Conservation (phyloP, 2,113 vertebrate species). For the Anhinga anhinga region DNA sequence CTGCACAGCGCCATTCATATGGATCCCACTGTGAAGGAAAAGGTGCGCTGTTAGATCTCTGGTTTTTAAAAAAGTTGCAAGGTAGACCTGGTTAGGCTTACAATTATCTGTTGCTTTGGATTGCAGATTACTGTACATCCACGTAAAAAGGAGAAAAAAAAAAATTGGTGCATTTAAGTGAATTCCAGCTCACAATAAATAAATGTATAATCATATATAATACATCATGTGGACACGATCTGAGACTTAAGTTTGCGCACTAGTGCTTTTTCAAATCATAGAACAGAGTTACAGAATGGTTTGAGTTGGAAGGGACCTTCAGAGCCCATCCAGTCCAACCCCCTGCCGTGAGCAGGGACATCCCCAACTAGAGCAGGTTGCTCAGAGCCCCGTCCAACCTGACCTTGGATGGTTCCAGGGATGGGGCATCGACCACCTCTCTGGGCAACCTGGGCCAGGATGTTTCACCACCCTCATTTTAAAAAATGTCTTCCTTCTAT, state of each 20-base stretch:
- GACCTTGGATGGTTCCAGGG: fast-evolving
- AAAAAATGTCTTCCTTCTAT: not conserved
- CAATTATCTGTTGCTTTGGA: not conserved
- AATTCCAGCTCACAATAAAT: not conserved
- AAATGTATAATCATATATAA: not conserved
- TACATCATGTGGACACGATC: not conserved
- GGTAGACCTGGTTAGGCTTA: not conserved
- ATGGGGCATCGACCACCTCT: not conserved
- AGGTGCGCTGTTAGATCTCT: not conserved
- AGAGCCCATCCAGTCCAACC: fast-evolving
- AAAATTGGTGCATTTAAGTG: not conserved
- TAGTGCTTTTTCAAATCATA: not conserved
- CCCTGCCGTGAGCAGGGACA: not conserved
- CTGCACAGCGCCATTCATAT: not conserved
- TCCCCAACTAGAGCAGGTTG: fast-evolving
- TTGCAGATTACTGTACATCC: fast-evolving
- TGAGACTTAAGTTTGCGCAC: not conserved
- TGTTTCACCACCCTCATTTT: fast-evolving
- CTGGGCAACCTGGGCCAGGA: not conserved
- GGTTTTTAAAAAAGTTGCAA: not conserved
- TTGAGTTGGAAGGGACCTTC: not conserved
- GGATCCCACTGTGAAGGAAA: not conserved
- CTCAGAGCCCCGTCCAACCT: not conserved
- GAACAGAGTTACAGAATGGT: not conserved
- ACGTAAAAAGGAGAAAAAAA: not conserved